Conservation (phyloP, 2,797 vertebrate species). For the Myiothlypis chrysogaster region DNA sequence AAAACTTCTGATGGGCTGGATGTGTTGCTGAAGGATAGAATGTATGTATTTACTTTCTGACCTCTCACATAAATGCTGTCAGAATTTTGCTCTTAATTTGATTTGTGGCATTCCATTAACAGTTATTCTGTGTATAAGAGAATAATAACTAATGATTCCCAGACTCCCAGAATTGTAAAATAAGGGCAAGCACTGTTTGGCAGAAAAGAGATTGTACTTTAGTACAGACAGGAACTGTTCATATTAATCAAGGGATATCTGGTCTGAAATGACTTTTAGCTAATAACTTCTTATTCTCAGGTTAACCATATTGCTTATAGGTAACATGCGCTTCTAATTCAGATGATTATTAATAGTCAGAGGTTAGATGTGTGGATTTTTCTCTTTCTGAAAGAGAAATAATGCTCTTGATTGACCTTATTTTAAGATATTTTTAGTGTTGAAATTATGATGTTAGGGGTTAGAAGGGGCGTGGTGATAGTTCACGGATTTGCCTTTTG, state of each 20-base stretch:
- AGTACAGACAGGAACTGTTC: not conserved
- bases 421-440: not conserved
- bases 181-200: conserved; percentile 3
- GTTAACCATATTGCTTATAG: not conserved
- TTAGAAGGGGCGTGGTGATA: not conserved
- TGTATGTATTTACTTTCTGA: conserved; percentile 25
- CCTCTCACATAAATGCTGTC: not conserved
- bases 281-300: conserved; percentile 21
- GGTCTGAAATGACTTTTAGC: conserved; percentile 4
- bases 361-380: not conserved
- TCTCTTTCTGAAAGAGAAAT: not conserved
- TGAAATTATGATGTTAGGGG: not conserved
- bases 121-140: conserved; percentile 10
- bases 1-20: not conserved
- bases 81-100: conserved; percentile 17
- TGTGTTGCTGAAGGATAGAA: conserved; percentile 1
- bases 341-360: not conserved
- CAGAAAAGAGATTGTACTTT: not conserved
- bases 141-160: conserved; percentile 40
- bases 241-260: conserved; percentile 24
- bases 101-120: conserved; percentile 54
- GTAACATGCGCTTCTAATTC: not conserved
- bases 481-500: not conserved
- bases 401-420: not conserved
- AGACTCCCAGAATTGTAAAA: conserved; percentile 25